phyloP scores from a whole-genome alignment of 1,140 invertebrate species.

The Cyclargus thomasi region DNA sequence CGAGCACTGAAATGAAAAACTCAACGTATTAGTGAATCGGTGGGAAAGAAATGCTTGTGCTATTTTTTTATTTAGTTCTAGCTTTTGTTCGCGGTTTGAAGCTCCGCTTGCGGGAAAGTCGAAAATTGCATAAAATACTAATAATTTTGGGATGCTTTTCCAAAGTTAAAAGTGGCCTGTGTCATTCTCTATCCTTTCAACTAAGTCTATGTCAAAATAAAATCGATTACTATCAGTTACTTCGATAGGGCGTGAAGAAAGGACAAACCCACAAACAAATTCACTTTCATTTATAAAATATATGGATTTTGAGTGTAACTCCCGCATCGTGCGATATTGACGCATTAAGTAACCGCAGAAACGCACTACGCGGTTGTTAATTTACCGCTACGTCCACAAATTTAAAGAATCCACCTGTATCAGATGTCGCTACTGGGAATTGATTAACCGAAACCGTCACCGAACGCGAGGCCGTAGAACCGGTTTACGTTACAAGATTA shows the following conservation, averaged over 20 bases:
- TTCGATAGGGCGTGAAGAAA: too few species aligned
- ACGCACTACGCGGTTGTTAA: neutral
- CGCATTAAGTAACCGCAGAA: neutral
- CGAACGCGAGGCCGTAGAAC: neutral
- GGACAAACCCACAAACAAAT: too few species aligned
- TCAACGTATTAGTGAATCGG: neutral
- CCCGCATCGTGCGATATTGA: neutral
- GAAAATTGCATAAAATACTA: too few species aligned
- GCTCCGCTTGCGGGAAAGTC: too few species aligned
- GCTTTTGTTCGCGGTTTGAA: neutral
- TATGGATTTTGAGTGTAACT: too few species aligned
- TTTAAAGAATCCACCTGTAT: constrained; percentile 5
- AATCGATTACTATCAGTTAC: too few species aligned
- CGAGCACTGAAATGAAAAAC: neutral
- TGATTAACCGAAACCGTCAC: constrained; percentile 14
- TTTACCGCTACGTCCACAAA: neutral
- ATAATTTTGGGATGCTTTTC: too few species aligned
- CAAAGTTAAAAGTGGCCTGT: too few species aligned
- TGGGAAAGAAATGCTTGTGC: neutral
- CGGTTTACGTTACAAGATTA: constrained; percentile 22
- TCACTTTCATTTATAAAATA: too few species aligned
- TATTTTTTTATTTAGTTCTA: neutral
- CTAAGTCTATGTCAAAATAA: too few species aligned
- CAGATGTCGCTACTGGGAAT: neutral
- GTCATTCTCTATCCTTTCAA: too few species aligned